Base-by-base conservation (phyloP, 2,113 vertebrate species). In the Psittacara wagleri region DNA sequence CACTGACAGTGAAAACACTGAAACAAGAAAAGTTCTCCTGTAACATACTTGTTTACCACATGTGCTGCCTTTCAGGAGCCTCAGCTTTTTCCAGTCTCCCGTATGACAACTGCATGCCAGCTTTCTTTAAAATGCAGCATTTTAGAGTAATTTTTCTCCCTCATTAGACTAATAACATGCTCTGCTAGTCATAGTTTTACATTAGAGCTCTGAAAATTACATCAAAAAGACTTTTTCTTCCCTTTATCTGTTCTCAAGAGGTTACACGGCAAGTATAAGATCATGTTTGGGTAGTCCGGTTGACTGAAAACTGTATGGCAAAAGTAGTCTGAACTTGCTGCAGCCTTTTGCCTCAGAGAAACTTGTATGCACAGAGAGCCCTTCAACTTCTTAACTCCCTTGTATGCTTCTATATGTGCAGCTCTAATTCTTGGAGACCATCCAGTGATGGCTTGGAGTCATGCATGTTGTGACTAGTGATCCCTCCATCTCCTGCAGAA, bases 391-490 rank as follows among this genome's bases (percentile, higher is more conserved):
- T 78, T 48, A 54, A 43, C 44, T 78, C 61, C 29, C 29, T 55
- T 41, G 3, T 83, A 4, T 54, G 80, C 83, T 88, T 63, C 55
- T 74, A 16, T 68, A 39, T 46, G 43, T 51, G 66, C 83, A 52
- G 89, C 66, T 95, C 73, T 49, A 51, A 68, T 95, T 92, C 39
- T 75, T 95, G 94, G 92, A 91, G 48, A 37, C 29, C 33, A 29
- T 94, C 89, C 96, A 94, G 77, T 31, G 73, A 72, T 61, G 44
- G 69, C 43, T 88, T 92, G 78, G 73, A 92, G 66, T 78, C 33
- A 6, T 76, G 92, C 83, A 52, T 96, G 69, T 95, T 97, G 89
- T 95, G 91, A 76, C 77, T 91, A 44, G 88, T 78, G 94, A 92
- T 96, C 64, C 73, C 35, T 72, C 39, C 92, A 44, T 92, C 94